These are phyloP conservation scores for Microctonus brassicae DNA, from an alignment of 2,888 invertebrate genomes.

Conservation along the genomic window DNA sequence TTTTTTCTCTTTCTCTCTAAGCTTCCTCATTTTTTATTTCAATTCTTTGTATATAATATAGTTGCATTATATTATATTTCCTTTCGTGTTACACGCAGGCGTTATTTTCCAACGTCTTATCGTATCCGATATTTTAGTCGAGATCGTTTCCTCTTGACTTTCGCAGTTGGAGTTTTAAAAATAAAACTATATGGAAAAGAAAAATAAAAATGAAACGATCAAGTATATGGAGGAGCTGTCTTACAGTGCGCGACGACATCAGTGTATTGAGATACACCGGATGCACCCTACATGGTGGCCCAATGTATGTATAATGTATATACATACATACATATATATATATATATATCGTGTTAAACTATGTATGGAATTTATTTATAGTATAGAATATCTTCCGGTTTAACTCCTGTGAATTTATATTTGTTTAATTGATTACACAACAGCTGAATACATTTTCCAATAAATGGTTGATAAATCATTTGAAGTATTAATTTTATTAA, in stretches of 20 bases:
- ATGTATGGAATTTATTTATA: neutral
- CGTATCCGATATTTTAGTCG: constrained; percentile 2
- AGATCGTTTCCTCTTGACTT: neutral
- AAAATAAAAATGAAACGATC: neutral
- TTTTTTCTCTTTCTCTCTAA: neutral
- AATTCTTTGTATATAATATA: neutral
- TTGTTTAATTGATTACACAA: neutral
- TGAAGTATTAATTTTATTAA: neutral
- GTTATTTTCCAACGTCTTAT: constrained; percentile 8
- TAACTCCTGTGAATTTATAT: neutral
- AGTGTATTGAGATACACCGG: neutral
- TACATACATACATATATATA: no score
- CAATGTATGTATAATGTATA: no score
- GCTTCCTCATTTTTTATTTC: neutral
- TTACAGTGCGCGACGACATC: neutral
- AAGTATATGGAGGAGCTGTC: no score
- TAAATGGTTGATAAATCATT: neutral
- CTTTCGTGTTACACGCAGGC: neutral
- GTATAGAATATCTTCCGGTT: neutral
- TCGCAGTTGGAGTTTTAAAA: neutral
- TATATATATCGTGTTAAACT: no score
- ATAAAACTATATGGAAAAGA: neutral
- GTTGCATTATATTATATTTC: neutral
- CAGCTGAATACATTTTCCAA: neutral
- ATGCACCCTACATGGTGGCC: neutral